phyloP scores from a whole-genome alignment of 2,888 invertebrate species.

The Kuschelorhynchus macadamiae region DNA sequence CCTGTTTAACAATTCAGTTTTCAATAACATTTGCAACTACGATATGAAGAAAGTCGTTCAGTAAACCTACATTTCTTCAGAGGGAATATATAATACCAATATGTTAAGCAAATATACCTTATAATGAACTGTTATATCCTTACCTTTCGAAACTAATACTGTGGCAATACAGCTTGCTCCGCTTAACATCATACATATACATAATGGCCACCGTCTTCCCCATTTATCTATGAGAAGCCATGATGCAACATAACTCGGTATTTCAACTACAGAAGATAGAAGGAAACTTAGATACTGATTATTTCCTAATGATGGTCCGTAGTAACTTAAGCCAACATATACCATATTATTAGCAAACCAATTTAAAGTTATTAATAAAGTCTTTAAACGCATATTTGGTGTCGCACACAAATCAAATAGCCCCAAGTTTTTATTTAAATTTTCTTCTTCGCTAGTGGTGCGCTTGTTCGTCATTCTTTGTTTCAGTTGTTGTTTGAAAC shows the following conservation, averaged over 20 bases:
- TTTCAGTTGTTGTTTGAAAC: conserved; percentile 80
- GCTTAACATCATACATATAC: conserved; percentile 86
- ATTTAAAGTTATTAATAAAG: conserved; percentile 86
- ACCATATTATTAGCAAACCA: conserved; percentile 96
- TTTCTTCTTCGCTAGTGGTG: conserved; percentile 71
- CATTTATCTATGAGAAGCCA: conserved; percentile 92
- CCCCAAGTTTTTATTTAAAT: conserved; percentile 61
- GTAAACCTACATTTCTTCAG: too few species aligned
- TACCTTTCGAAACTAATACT: conserved; percentile 85
- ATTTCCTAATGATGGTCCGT: conserved; percentile 89
- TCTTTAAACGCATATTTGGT: conserved; percentile 91
- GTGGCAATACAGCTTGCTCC: conserved; percentile 89
- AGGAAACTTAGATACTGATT: conserved; percentile 92
- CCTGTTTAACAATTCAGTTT: too few species aligned
- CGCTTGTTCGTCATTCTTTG: conserved; percentile 79
- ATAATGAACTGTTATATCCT: too few species aligned
- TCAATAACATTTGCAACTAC: too few species aligned
- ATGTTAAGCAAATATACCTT: too few species aligned
- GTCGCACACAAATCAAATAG: conserved; percentile 78
- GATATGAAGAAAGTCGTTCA: too few species aligned
- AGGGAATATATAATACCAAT: too few species aligned
- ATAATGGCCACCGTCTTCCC: conserved; percentile 91
- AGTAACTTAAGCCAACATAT: conserved; percentile 92
- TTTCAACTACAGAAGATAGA: conserved; percentile 88
- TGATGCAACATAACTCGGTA: conserved; percentile 89